These are phyloP conservation scores for Terebella lapidaria DNA, from an alignment of 2,888 invertebrate genomes.

Conservation along the genomic window DNA sequence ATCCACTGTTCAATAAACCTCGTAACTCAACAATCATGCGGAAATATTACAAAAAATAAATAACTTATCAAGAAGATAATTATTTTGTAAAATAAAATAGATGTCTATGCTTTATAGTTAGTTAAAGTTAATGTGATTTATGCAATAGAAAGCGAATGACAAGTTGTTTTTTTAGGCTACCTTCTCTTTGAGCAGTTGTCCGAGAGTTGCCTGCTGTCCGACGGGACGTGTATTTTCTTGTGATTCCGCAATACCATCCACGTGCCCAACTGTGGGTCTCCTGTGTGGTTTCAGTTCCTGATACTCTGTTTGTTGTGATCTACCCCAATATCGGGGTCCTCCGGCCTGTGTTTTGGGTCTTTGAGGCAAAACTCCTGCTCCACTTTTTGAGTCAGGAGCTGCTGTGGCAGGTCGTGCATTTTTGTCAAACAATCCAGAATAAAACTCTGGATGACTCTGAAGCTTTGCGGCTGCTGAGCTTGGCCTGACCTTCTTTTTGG, in stretches of 20 bases:
- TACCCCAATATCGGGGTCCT: not conserved
- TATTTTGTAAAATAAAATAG: too few relatives aligned
- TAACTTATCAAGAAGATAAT: too few relatives aligned
- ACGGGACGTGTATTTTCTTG: not conserved
- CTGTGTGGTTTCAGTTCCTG: not conserved
- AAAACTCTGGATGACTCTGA: conserved; percentile 37
- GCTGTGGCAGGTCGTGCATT: not conserved
- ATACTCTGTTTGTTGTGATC: too few relatives aligned
- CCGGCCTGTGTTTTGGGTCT: conserved; percentile 5
- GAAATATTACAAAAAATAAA: too few relatives aligned
- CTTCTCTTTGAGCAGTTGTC: too few relatives aligned
- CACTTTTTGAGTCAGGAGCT: not conserved
- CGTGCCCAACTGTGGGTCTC: not conserved
- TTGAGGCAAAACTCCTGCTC: not conserved
- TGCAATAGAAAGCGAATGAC: too few relatives aligned
- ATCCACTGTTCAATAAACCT: too few relatives aligned
- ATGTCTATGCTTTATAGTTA: too few relatives aligned
- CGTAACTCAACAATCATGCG: too few relatives aligned
- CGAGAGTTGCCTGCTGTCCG: not conserved
- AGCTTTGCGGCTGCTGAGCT: conserved; percentile 48
- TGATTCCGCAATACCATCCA: not conserved
- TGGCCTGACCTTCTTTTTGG: conserved; percentile 27
- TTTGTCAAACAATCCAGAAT: not conserved
- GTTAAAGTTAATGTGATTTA: too few relatives aligned
- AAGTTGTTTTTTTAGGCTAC: too few relatives aligned